Conservation (phyloP, 2,797 vertebrate species). For the Luscinia megarhynchos region DNA sequence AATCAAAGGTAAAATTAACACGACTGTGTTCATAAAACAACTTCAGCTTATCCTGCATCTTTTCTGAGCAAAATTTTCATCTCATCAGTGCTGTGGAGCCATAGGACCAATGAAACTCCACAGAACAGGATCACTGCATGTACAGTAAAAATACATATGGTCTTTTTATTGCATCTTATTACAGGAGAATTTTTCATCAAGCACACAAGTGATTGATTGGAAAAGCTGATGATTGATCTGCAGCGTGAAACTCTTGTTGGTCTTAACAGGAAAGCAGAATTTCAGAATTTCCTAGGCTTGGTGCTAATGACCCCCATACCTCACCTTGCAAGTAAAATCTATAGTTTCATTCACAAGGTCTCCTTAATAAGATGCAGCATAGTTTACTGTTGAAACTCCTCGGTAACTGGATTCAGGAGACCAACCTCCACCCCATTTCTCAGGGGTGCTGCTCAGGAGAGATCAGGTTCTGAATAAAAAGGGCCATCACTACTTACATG, state of each 20-base stretch:
- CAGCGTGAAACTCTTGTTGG: not conserved
- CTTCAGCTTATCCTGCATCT: not conserved
- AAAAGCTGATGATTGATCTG: not conserved
- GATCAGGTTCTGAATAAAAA: not conserved
- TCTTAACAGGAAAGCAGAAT: not conserved
- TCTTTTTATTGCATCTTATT: not conserved
- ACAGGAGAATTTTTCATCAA: not conserved
- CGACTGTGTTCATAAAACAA: not conserved
- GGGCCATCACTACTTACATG: accelerated
- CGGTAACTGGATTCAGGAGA: not conserved
- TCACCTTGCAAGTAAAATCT: not conserved
- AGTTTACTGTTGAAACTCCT: not conserved
- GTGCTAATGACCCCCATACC: not conserved
- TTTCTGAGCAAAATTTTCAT: not conserved
- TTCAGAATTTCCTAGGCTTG: not conserved
- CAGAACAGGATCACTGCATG: not conserved
- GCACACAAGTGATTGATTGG: not conserved
- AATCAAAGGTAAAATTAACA: constrained; percentile 32
- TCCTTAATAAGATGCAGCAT: not conserved
- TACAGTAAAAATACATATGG: not conserved
- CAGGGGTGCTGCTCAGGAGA: not conserved
- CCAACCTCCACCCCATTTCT: not conserved
- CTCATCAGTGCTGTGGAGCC: not conserved
- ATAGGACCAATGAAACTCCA: not conserved
- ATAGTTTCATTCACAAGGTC: not conserved